phyloP scores from a whole-genome alignment of 2,113 vertebrate genomes.

The Lutjanus erythropterus region DNA sequence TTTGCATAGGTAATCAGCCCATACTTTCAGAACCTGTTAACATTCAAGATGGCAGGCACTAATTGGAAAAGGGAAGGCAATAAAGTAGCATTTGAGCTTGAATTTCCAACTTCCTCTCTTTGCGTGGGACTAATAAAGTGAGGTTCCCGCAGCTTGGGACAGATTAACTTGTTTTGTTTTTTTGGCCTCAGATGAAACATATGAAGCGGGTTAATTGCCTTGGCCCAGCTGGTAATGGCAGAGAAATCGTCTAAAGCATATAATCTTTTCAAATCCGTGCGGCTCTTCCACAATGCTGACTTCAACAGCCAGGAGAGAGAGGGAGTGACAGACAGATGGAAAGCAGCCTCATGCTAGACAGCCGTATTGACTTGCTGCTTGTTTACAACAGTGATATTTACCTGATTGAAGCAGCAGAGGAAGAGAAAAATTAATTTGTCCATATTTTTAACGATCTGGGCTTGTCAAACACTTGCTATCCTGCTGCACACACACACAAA shows the following conservation, averaged over 20 bases:
- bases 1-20: constrained; percentile 78
- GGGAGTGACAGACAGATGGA: constrained; percentile 29
- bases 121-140: constrained; percentile 62
- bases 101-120: constrained; percentile 41
- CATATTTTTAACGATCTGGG: constrained; percentile 34
- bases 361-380: constrained; percentile 32
- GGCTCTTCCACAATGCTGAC: constrained; percentile 19
- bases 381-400: constrained; percentile 45
- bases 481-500: constrained; percentile 6
- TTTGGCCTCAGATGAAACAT: constrained; percentile 66
- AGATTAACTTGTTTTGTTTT: constrained; percentile 70
- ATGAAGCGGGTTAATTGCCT: constrained; percentile 77
- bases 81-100: constrained; percentile 56
- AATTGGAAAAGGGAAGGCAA: constrained; percentile 73
- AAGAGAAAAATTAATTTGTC: constrained; percentile 37
- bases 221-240: constrained; percentile 65
- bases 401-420: constrained; percentile 30
- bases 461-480: constrained; percentile 35
- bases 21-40: constrained; percentile 65
- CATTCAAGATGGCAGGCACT: constrained; percentile 71
- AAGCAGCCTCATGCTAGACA: constrained; percentile 4
- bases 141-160: constrained; percentile 50
- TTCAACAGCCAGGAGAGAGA: constrained; percentile 7
- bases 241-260: constrained; percentile 54
- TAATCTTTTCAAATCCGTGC: constrained; percentile 61